Conservation (phyloP, 2,888 invertebrate species). For the Spatulosminthurus flaviceps region DNA sequence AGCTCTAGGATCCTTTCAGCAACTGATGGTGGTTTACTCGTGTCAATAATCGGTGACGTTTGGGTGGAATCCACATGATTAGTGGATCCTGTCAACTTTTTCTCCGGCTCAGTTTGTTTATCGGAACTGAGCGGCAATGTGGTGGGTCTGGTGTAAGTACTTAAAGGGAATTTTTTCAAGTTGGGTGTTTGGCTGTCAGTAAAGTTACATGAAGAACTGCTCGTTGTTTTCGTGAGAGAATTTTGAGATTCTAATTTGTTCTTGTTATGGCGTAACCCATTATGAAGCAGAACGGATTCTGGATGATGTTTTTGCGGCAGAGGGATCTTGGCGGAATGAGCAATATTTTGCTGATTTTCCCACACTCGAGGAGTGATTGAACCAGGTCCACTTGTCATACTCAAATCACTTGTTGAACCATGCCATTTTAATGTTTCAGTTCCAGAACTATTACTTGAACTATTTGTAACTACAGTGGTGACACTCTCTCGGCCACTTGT, state of each 20-base stretch:
- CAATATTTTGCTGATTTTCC: conserved; percentile 69
- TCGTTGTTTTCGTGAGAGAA: conserved; percentile 46
- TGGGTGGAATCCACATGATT: conserved; percentile 59
- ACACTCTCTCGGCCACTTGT: conserved; percentile 70
- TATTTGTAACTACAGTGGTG: conserved; percentile 70
- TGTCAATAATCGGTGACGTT: conserved; percentile 64
- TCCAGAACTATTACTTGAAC: conserved; percentile 72
- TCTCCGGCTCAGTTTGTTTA: conserved; percentile 46
- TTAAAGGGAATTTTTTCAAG: conserved; percentile 75
- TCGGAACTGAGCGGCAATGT: conserved; percentile 55
- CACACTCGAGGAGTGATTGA: conserved; percentile 49
- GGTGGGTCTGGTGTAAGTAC: conserved; percentile 72
- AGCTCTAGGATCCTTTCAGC: conserved; percentile 75
- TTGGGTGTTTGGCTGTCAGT: conserved; percentile 63
- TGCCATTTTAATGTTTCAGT: conserved; percentile 84
- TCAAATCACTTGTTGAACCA: conserved; percentile 79
- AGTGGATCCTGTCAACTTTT: conserved; percentile 64
- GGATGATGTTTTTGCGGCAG: conserved; percentile 81
- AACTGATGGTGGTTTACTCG: conserved; percentile 70
- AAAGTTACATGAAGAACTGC: conserved; percentile 39
- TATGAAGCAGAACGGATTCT: conserved; percentile 73
- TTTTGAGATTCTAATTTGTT: conserved; percentile 49
- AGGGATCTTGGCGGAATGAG: conserved; percentile 79
- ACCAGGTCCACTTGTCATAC: conserved; percentile 70
- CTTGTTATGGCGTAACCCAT: conserved; percentile 53